A percentile compares a stretch with the other conserved stretches of the same genome.
These are phyloP conservation scores for Chionodraco myersi DNA, from an alignment of 2,113 vertebrate species.

Conservation along the genomic window DNA sequence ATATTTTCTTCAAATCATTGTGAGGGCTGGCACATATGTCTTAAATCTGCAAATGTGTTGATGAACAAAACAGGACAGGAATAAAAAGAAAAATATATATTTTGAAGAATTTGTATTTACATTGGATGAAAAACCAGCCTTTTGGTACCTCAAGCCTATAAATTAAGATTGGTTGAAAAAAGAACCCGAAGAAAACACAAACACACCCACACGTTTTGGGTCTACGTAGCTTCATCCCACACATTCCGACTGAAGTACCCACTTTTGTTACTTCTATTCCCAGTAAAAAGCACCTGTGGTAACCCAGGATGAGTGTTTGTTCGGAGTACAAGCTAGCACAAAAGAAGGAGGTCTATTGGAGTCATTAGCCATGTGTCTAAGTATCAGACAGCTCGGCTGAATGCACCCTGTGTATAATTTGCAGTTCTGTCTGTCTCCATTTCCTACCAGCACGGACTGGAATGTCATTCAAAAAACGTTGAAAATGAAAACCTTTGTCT, in stretches of 20 bases:
- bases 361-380: conserved; percentile 14
- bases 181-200: no score
- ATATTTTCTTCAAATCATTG: no score
- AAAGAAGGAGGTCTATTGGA: conserved; percentile 6
- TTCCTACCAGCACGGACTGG: neutral
- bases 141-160: no score
- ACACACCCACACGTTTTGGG: neutral
- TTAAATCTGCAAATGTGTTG: no score
- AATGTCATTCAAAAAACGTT: no score
- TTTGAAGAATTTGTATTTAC: no score
- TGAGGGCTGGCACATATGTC: no score
- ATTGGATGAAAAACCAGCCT: no score
- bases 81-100: no score
- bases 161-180: no score
- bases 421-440: conserved; percentile 32
- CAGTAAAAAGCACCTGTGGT: neutral
- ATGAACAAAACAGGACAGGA: no score
- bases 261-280: neutral
- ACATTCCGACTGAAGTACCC: neutral
- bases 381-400: conserved; percentile 15
- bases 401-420: conserved; percentile 29
- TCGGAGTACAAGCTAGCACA: neutral
- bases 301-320: neutral
- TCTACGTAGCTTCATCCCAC: neutral
- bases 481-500: no score